A percentile compares a stretch with the other conserved stretches of the same genome.
phyloP scores from a whole-genome alignment of 1,140 invertebrate species.

The Drosophila ananassae region DNA sequence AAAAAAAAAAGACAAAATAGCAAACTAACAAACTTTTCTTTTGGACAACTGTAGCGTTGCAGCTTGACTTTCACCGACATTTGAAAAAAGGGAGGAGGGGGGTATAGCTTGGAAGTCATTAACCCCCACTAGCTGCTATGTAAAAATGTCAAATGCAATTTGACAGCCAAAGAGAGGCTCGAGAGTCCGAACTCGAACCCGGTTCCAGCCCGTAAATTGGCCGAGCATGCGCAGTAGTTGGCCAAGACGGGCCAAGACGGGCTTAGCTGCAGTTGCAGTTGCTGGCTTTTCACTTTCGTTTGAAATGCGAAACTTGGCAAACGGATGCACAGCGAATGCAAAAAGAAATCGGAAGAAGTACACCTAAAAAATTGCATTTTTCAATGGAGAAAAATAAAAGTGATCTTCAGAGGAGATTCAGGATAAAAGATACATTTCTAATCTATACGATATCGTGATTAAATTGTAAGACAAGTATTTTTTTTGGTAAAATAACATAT shows the following conservation, averaged over 20 bases:
- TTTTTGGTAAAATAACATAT: too few relatives aligned
- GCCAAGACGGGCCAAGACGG: constrained; percentile 37
- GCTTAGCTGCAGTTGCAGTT: constrained; percentile 49
- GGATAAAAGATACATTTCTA: too few relatives aligned
- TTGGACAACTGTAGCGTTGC: constrained; percentile 80
- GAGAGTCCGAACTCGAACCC: neutral
- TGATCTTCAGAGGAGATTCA: too few relatives aligned
- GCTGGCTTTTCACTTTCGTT: constrained; percentile 77
- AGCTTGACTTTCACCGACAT: constrained; percentile 80
- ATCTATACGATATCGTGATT: too few relatives aligned
- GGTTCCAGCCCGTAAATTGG: constrained; percentile 68
- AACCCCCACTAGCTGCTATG: constrained; percentile 42
- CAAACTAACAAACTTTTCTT: constrained; percentile 70
- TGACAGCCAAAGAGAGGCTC: constrained; percentile 46
- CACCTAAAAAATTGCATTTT: constrained; percentile 10
- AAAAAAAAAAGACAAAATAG: constrained; percentile 43
- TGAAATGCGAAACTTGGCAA: constrained; percentile 80
- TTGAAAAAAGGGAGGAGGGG: constrained; percentile 11
- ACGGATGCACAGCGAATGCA: constrained; percentile 65
- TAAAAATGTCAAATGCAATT: constrained; percentile 77
- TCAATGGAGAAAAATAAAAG: too few relatives aligned
- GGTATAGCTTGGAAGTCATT: constrained; percentile 36
- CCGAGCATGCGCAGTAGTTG: constrained; percentile 55
- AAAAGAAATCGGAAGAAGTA: constrained; percentile 38
- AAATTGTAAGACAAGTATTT: too few relatives aligned